Evolutionary conservation across 1,140 invertebrate species (phyloP), one percentile per base, ranked within the genome.

Genomic region (Sitophilus oryzae): DNA sequence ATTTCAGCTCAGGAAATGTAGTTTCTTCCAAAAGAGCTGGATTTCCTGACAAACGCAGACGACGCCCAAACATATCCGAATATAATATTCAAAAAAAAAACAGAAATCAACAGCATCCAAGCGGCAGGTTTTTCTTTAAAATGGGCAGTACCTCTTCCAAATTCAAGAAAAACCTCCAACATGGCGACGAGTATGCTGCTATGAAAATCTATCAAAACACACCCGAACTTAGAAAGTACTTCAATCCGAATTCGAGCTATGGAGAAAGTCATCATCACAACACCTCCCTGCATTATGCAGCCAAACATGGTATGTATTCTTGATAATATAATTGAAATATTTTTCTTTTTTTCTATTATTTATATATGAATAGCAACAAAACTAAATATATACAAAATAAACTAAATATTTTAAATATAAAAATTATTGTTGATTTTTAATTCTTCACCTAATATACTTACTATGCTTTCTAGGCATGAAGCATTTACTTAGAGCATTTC

Each of bases 141-240:
- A 85, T 85, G 83, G 83, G 83, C 55, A 85, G 81, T 69, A 74
- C 81, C 16, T 83, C 82, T 11, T 83, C 82, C 21, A 85, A 85
- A 68, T 85, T 85, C 63, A 80, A 82, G 58, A 84, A 84, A 64
- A 82, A 84, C 68, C 73, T 85, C n/a, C 81, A 82, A 67, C 80
- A 82, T 75, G 82, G 82, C 19, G 82, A 85, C 68, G 83, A 85
- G 68, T 83, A 81, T 68, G 82, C 82, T 48, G 83, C 83, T 15
- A 78, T 85, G 73, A 79, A 83, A 67, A 70, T 68, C 42, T 72
- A 70, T 64, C 78, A 82, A 63, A 81, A 76, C 66, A 81, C 77
- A 57, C 76, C 77, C 34, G 82, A 85, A 59, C 66, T 86, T 14
- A 71, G 79, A 42, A 82, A 82, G 61, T 81, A 74, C 50, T 72